phyloP scores from a whole-genome alignment of 2,113 vertebrate species.

The Glaucidium brasilianum region DNA sequence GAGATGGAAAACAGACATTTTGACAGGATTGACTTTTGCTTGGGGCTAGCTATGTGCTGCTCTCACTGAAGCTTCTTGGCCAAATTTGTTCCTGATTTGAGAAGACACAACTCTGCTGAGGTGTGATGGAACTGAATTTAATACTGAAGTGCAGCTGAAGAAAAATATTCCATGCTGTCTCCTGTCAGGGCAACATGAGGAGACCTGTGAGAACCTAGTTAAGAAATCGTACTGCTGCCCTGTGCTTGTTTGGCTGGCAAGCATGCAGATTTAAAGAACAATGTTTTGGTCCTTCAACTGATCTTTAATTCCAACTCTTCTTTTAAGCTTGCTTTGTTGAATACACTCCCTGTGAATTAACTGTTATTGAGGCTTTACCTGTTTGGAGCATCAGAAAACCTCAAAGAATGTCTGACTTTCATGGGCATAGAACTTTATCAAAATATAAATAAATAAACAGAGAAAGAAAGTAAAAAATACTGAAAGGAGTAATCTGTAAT shows the following conservation, averaged over 20 bases:
- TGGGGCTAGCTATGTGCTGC: not conserved
- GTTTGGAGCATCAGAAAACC: not conserved
- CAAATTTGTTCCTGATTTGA: not conserved
- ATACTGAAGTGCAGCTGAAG: not conserved
- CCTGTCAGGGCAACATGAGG: not conserved
- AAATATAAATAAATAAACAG: not conserved
- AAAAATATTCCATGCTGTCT: not conserved
- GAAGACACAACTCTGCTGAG: not conserved
- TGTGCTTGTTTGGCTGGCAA: not conserved
- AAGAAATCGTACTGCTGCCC: not conserved
- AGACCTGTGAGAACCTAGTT: not conserved
- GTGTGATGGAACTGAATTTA: not conserved
- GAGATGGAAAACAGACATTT: not conserved
- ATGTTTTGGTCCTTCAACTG: not conserved
- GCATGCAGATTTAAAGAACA: not conserved
- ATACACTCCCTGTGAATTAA: not conserved
- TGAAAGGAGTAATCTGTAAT: not conserved
- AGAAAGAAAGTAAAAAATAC: not conserved
- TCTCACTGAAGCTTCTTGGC: not conserved
- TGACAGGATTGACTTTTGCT: slow-evolving; percentile 6
- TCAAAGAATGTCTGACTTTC: not conserved
- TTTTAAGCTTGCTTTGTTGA: not conserved
- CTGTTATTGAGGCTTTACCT: not conserved
- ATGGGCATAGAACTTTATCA: not conserved
- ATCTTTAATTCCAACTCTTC: not conserved